Evolutionary conservation across 2,113 vertebrate species (phyloP).

Genomic region (Bos taurus): DNA sequence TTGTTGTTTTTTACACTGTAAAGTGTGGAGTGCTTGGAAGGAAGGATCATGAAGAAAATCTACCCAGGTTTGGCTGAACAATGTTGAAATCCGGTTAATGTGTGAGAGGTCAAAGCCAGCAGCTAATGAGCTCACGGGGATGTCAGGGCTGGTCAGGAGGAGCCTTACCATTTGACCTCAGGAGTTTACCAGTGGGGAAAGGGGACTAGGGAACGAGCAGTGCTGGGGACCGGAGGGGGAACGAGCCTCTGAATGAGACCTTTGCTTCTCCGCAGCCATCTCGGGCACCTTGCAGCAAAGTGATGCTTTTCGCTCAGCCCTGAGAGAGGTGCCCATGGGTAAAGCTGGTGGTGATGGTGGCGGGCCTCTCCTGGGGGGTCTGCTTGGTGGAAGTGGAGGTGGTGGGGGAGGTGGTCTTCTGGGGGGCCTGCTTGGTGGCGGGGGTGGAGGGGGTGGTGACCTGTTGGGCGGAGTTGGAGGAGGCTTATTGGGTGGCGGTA

Average conservation of each 20-base stretch:
- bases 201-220: not conserved
- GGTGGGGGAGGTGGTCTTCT: constrained; percentile 62
- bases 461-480: constrained; percentile 52
- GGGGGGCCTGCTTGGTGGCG: constrained; percentile 65
- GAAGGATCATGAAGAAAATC: not conserved
- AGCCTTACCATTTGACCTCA: not conserved
- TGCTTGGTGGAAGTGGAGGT: constrained; percentile 69
- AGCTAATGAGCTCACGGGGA: not conserved
- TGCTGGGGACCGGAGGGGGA: not conserved
- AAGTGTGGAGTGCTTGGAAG: not conserved
- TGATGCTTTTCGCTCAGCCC: not conserved
- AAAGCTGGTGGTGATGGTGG: constrained; percentile 28
- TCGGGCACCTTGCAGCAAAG: constrained; percentile 45
- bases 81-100: not conserved
- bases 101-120: not conserved
- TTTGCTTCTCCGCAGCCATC: constrained; percentile 67
- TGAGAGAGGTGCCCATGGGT: constrained; percentile 61
- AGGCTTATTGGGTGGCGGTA: not conserved
- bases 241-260: not conserved
- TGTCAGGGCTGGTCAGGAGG: not conserved
- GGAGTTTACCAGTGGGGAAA: not conserved
- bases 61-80: not conserved
- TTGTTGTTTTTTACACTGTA: not conserved
- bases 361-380: constrained; percentile 58
- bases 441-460: constrained; percentile 39